Evolutionary conservation across 2,888 invertebrate genomes (phyloP).

Genomic region (Sepioteuthis lessoniana): DNA sequence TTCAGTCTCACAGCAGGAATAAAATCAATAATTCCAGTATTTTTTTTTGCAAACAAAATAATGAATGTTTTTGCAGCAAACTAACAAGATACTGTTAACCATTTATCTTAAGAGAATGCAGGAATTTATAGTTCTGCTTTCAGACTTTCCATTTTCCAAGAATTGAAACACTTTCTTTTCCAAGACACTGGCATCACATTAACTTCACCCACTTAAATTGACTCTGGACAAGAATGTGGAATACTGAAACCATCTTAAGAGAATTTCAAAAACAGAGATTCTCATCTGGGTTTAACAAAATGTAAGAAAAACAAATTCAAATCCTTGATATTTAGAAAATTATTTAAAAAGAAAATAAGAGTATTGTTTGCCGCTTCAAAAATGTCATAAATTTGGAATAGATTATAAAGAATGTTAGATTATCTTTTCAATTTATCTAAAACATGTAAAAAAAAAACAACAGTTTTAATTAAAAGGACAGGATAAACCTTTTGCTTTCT

Average conservation of each 20-base stretch:
- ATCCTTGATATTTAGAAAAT: no score
- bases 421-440: no score
- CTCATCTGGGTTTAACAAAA: no score
- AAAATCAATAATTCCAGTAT: slow-evolving; percentile 6
- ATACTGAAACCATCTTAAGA: background rate
- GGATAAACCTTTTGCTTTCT: no score
- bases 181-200: background rate
- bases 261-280: no score
- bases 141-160: background rate
- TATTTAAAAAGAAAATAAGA: no score
- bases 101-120: background rate
- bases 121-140: background rate
- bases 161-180: background rate
- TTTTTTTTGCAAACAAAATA: background rate
- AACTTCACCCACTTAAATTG: background rate
- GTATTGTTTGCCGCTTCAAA: no score
- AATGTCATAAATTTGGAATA: no score
- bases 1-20: background rate
- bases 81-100: background rate
- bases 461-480: no score
- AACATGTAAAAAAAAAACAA: no score
- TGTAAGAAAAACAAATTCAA: no score
- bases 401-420: no score
- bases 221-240: background rate
- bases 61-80: background rate